phyloP scores from a whole-genome alignment of 2,888 invertebrate genomes.

The Laspeyria flexula region DNA sequence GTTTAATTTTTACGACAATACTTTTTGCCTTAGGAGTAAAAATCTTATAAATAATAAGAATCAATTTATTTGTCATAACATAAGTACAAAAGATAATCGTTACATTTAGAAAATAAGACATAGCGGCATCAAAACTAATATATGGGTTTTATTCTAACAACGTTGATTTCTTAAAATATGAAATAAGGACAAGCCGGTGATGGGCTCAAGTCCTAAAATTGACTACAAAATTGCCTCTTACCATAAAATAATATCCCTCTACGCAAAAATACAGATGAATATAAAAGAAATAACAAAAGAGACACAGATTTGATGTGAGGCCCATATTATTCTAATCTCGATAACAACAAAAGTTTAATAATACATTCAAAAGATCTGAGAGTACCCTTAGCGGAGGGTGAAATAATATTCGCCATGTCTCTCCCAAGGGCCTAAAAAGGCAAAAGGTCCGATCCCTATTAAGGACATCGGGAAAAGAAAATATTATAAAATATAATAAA shows the following conservation, averaged over 20 bases:
- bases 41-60: too few relatives aligned
- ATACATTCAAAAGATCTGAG: conserved; percentile 70
- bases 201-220: background rate
- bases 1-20: too few relatives aligned
- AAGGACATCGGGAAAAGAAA: conserved; percentile 67
- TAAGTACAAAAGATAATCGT: too few relatives aligned
- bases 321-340: conserved; percentile 67
- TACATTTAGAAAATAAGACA: too few relatives aligned
- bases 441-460: conserved; percentile 73
- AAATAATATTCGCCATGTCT: conserved; percentile 72
- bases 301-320: conserved; percentile 53
- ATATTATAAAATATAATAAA: conserved; percentile 65
- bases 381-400: conserved; percentile 63
- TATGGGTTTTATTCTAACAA: background rate
- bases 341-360: conserved; percentile 76
- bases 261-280: conserved; percentile 11
- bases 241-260: background rate
- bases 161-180: background rate
- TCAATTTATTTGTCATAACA: too few relatives aligned
- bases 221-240: conserved; percentile 1
- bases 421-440: conserved; percentile 70
- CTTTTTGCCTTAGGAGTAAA: too few relatives aligned
- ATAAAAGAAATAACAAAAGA: conserved; percentile 40
- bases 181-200: background rate
- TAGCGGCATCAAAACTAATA: too few relatives aligned